Evolutionary conservation across 2,797 vertebrate genomes (phyloP), one percentile per base, ranked within the genome.

Genomic region (Sebastes itinus): DNA sequence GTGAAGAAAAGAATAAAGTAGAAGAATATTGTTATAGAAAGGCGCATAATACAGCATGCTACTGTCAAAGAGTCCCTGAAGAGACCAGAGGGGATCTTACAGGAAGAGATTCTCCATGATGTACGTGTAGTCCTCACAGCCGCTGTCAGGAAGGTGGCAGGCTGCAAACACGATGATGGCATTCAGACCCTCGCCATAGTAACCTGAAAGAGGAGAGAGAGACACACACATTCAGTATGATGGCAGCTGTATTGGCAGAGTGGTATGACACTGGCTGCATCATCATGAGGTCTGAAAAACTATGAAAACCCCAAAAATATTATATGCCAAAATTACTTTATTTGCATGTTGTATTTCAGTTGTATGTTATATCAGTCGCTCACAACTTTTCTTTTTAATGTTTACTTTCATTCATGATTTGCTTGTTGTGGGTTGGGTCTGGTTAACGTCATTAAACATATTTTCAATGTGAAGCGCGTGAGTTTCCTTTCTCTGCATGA

Each of bases 21-120:
- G 5, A 55, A 66, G 6, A 73, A 46, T 9, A 8, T 20, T 1
- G 3, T 27, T 27, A 3, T 46, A 7, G 59, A 62, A 30, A 46
- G 7, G 10, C 0, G 14, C 25, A 59, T 59, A 2, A 22, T 27
- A 63, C 22, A 77, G 12, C 4, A 13, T 12, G 25, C 4, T 49
- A 6, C 5, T 18, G 11, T 58, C 1, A 72, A 56, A 72, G 11
- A 38, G 23, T 32, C 18, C 9, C 14, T 10, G 1, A 3, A 55
- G 27, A 60, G 60, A 64, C 12, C 10, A 69, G 30, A 67, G 52
- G 7, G 56, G 30, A 20, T 67, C 96, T 96, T 89, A 99, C 98
- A 99, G 89, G 91, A 99, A 99, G 78, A 99, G 97, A 72, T 99
- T 99, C 90, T 99, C 98, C 97, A 99, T 99, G 95, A 99, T 97